Percentiles rank a stretch among this genome's conserved stretches.
Conservation (phyloP, 2,113 vertebrate genomes). For the Paracanthobrama guichenoti region DNA sequence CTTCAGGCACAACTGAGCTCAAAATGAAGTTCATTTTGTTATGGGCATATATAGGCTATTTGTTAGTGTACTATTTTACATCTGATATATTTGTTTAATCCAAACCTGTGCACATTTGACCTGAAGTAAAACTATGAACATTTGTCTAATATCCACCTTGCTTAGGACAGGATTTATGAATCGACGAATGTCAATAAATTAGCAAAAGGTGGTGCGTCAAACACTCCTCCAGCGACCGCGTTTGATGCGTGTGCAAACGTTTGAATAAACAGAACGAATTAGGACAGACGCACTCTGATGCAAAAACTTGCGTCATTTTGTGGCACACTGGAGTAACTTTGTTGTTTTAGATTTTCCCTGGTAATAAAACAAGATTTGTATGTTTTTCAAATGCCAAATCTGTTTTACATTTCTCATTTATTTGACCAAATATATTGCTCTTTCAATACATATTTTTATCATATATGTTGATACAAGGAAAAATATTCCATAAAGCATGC, state of each 20-base stretch:
- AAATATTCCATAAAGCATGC: background rate
- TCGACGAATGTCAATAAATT: background rate
- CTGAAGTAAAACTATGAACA: background rate
- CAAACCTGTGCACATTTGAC: background rate
- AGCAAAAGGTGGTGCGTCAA: background rate
- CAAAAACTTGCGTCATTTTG: conserved; percentile 3
- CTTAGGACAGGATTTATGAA: background rate
- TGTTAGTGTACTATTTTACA: too few relatives aligned
- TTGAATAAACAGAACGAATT: background rate
- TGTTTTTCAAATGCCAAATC: too few relatives aligned
- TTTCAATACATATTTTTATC: background rate
- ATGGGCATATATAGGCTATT: too few relatives aligned
- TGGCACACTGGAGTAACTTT: background rate
- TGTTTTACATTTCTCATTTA: too few relatives aligned
- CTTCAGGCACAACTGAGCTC: background rate
- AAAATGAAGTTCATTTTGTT: too few relatives aligned
- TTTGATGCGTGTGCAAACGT: background rate
- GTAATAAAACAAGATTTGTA: background rate
- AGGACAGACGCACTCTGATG: background rate
- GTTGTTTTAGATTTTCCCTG: background rate
- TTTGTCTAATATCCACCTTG: background rate
- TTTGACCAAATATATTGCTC: too few relatives aligned
- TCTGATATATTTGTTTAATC: background rate
- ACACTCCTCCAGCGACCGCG: background rate
- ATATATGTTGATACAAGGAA: background rate